Percentiles rank a stretch among this genome's conserved stretches.
Conservation (phyloP, 2,797 vertebrate species). For the Sarcoramphus papa region DNA sequence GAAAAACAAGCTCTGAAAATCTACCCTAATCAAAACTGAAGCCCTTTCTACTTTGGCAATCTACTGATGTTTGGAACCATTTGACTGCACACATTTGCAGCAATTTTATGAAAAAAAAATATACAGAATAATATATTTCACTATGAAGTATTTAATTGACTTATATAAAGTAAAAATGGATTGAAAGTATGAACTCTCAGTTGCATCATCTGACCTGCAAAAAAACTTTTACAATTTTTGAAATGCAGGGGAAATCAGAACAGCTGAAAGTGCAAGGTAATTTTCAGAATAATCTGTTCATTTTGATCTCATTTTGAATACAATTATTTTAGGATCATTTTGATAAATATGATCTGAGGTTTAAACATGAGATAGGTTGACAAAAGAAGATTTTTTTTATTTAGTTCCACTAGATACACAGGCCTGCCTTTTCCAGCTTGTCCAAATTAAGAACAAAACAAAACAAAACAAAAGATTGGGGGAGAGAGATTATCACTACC, state of each 20-base stretch:
- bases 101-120: background rate
- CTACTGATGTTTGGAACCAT: background rate
- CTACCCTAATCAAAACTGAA: background rate
- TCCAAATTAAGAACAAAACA: background rate
- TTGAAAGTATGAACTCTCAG: background rate
- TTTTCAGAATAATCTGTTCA: background rate
- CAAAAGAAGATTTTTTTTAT: background rate
- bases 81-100: background rate
- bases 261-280: background rate
- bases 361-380: background rate
- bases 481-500: background rate
- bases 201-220: background rate
- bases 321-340: background rate
- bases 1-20: background rate
- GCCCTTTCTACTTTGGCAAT: background rate
- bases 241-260: background rate
- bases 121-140: background rate
- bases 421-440: background rate
- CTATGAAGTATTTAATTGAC: background rate
- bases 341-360: background rate
- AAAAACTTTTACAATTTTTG: background rate
- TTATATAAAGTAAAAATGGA: background rate
- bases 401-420: background rate
- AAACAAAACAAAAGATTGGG: background rate
- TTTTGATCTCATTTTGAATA: background rate